Evolutionary conservation across 2,113 vertebrate genomes (phyloP), one percentile per base, ranked within the genome.

Genomic region (Actenoides hombroni): DNA sequence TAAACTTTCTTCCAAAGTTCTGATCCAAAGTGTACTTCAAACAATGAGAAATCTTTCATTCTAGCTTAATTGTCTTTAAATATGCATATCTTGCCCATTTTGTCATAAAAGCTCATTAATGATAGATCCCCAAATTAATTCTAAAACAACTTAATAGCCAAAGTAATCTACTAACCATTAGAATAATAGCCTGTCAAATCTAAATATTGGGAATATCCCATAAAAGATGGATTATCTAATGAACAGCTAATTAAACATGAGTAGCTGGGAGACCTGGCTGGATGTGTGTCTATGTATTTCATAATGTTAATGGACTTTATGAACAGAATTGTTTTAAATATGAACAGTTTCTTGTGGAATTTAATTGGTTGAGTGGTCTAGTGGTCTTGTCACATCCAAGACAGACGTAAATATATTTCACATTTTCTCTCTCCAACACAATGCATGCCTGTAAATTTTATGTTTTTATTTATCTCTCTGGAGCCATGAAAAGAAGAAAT

Each of bases 181-280:
- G 54, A 94, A 96, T 95, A 96, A 96, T 71, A 86, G 77, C 40
- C 74, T 96, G 64, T 94, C 70, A 94, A 89, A 73, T 82, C 39
- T 82, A 75, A 87, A 92, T 89, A 61, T 53, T 84, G 25, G 44
- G 44, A 97, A 85, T 42, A 94, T 93, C 85, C 69, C 81, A 53
- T 76, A 80, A 88, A 94, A 97, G 39, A 96, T 73, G 28, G 69
- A 93, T 95, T 94, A 94, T 94, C 95, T 94, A 93, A 64, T 92
- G 77, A 96, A 67, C 49, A 88, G 12, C 75, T 94, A 93, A 92
- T 96, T 94, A 94, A 97, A 94, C 10, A 53, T 96, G 74, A 87
- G 76, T 69, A 20, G 24, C 40, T 90, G 24, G 83, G 88, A 88
- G 60, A 95, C 39, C 39, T 77, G 60, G 35, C 82, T 97, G 54